These are phyloP conservation scores for Haplochromis burtoni DNA, from an alignment of 2,113 vertebrate species.

Conservation along the genomic window DNA sequence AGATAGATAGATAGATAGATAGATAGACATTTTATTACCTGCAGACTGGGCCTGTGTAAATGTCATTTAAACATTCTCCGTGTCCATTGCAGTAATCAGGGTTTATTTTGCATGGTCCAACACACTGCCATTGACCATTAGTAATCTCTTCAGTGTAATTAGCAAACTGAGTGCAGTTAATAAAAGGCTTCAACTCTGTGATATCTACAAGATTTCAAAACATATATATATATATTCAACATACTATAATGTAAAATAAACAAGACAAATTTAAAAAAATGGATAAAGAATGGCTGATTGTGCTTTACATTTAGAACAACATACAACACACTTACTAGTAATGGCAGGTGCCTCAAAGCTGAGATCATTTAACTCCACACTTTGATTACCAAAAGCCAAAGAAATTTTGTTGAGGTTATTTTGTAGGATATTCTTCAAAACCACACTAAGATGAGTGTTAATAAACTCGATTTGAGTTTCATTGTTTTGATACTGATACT, in stretches of 20 bases:
- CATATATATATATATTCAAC: neutral
- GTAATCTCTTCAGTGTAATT: conserved; percentile 40
- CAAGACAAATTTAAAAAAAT: neutral
- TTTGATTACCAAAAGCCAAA: conserved; percentile 23
- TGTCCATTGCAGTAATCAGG: conserved; percentile 47
- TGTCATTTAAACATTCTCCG: conserved; percentile 52
- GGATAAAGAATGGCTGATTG: neutral
- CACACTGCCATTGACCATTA: conserved; percentile 53
- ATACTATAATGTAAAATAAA: neutral
- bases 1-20: neutral
- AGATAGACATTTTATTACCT: neutral
- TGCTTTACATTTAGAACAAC: neutral
- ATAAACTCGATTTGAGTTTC: conserved; percentile 57
- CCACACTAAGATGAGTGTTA: conserved; percentile 31
- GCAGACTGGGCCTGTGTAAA: conserved; percentile 36
- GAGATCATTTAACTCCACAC: neutral
- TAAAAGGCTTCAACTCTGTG: conserved; percentile 24
- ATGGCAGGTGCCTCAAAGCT: conserved; percentile 1
- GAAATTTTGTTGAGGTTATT: conserved; percentile 33
- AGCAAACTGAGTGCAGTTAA: conserved; percentile 40
- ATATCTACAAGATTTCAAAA: conserved; percentile 37
- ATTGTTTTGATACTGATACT: conserved; percentile 63
- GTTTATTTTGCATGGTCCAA: conserved; percentile 42
- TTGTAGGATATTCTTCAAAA: conserved; percentile 39
- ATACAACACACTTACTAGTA: conserved; percentile 33